Percentiles rank a stretch among this genome's conserved stretches.
phyloP scores from a whole-genome alignment of 2,797 vertebrate genomes.

The Acrossocheilus wenchowensis region DNA sequence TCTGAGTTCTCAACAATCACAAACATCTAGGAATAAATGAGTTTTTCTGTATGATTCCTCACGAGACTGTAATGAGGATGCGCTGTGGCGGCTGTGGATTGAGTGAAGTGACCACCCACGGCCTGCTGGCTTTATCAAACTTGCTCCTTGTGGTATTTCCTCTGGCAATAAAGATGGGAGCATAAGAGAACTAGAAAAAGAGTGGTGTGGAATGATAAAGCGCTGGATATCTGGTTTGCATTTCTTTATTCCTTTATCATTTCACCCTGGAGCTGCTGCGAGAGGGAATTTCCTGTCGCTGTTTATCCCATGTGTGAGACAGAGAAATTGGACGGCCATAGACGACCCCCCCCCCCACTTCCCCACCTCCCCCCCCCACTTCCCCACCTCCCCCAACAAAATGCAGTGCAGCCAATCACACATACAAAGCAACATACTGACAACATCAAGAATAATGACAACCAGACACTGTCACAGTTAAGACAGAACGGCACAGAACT shows the following conservation, averaged over 20 bases:
- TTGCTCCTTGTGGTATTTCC: slow-evolving; percentile 65
- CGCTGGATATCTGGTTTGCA: slow-evolving; percentile 79
- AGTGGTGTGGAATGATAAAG: slow-evolving; percentile 76
- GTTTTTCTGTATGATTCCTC: slow-evolving; percentile 20
- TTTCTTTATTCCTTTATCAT: slow-evolving; percentile 81
- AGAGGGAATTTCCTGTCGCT: slow-evolving; percentile 84
- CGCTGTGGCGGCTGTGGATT: neutral
- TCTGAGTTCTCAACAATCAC: slow-evolving; percentile 10
- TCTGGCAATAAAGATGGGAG: slow-evolving; percentile 61
- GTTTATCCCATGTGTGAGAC: slow-evolving; percentile 82
- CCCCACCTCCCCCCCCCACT: slow-evolving; percentile 52
- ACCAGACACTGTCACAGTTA: slow-evolving; percentile 81
- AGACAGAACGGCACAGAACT: slow-evolving; percentile 51
- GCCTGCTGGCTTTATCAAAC: slow-evolving; percentile 63
- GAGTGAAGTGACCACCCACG: slow-evolving; percentile 31
- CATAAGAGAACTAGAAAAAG: slow-evolving; percentile 47
- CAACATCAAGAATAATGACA: slow-evolving; percentile 79
- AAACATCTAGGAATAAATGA: slow-evolving; percentile 28
- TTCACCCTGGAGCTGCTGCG: slow-evolving; percentile 79
- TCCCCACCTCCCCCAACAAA: slow-evolving; percentile 61
- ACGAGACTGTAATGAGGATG: slow-evolving; percentile 1
- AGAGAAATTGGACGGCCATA: slow-evolving; percentile 77
- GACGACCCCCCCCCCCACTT: slow-evolving; percentile 48
- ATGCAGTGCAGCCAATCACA: slow-evolving; percentile 73
- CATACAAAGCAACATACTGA: slow-evolving; percentile 78